These are phyloP conservation scores for Bradypodion ventrale DNA, from an alignment of 2,797 vertebrate species.

Conservation along the genomic window DNA sequence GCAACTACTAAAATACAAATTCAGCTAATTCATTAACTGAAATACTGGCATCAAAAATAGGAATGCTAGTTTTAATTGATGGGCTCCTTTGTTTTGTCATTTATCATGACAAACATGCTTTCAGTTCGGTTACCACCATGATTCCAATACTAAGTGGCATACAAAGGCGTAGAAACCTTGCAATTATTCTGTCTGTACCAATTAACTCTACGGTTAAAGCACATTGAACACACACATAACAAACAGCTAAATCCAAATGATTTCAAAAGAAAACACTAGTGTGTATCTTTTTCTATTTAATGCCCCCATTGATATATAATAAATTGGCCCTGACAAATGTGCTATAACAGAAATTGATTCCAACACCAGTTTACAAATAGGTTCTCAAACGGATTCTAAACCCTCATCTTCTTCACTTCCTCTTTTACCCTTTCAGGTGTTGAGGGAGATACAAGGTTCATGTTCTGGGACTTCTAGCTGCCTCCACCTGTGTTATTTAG, in stretches of 20 bases:
- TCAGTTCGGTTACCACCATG: not conserved
- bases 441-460: no score
- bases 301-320: not conserved
- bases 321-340: not conserved
- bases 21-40: not conserved
- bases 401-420: no score
- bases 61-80: not conserved
- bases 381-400: not conserved
- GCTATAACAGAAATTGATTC: not conserved
- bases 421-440: no score
- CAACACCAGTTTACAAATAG: not conserved
- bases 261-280: not conserved
- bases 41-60: not conserved
- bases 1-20: slow-evolving; percentile 2
- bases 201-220: not conserved
- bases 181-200: not conserved
- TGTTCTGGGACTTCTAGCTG: no score
- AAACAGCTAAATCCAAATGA: not conserved
- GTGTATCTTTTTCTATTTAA: not conserved
- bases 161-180: not conserved
- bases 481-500: no score
- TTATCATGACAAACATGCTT: not conserved
- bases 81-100: not conserved
- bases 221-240: not conserved
- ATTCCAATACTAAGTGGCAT: not conserved